phyloP scores from a whole-genome alignment of 1,140 invertebrate species.

The Lutraria rhynchaena region DNA sequence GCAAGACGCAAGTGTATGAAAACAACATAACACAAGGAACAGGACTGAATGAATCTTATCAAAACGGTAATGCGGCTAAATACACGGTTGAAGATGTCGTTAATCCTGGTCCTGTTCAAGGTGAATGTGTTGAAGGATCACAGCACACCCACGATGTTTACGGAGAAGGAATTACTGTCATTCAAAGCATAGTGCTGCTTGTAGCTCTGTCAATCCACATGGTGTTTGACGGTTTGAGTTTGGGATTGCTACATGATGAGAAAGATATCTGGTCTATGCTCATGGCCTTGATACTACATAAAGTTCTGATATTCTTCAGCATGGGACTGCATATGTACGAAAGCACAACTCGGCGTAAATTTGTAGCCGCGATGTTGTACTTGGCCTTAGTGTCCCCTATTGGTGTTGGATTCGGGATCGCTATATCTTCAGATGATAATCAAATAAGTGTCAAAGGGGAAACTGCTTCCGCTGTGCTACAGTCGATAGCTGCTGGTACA shows the following conservation, averaged over 20 bases:
- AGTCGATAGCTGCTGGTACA: slow-evolving; percentile 92
- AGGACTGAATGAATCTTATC: background rate
- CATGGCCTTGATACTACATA: slow-evolving; percentile 86
- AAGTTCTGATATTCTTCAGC: slow-evolving; percentile 90
- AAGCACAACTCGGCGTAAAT: slow-evolving; percentile 83
- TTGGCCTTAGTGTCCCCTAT: slow-evolving; percentile 88
- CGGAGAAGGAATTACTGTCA: slow-evolving; percentile 37
- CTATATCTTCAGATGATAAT: slow-evolving; percentile 82
- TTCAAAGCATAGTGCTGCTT: slow-evolving; percentile 72
- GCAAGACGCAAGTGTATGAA: too few relatives aligned
- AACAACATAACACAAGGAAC: too few relatives aligned
- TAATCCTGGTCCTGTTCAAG: background rate
- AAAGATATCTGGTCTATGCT: slow-evolving; percentile 88
- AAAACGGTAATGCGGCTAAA: background rate
- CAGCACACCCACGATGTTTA: background rate
- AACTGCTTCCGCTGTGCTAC: slow-evolving; percentile 83
- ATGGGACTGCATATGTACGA: slow-evolving; percentile 87
- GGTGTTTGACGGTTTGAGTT: slow-evolving; percentile 76
- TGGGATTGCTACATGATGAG: slow-evolving; percentile 76
- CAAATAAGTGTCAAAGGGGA: slow-evolving; percentile 59
- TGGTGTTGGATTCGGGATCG: slow-evolving; percentile 85
- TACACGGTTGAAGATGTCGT: too few relatives aligned
- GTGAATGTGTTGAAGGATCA: background rate
- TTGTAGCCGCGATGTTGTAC: slow-evolving; percentile 70
- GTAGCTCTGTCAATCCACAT: slow-evolving; percentile 75